These are phyloP conservation scores for Sitophilus oryzae DNA, from an alignment of 1,140 invertebrate genomes.

Conservation along the genomic window DNA sequence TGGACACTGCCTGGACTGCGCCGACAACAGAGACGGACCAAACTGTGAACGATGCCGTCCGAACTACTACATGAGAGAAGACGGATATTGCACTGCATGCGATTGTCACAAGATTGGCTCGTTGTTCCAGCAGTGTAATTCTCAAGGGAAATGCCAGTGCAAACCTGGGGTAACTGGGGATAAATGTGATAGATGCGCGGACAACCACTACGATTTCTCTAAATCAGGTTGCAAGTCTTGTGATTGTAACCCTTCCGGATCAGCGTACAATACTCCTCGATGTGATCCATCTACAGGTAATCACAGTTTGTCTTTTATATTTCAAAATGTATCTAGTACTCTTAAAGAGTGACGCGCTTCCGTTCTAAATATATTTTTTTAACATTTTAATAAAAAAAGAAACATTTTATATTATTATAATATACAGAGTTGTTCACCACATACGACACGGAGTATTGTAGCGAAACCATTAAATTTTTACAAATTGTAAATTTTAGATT, in stretches of 20 bases:
- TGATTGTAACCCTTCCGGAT: slow-evolving; percentile 77
- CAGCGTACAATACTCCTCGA: slow-evolving; percentile 68
- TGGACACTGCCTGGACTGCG: slow-evolving; percentile 94
- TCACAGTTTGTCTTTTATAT: too few species aligned
- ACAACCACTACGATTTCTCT: slow-evolving; percentile 88
- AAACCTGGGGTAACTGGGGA: slow-evolving; percentile 88
- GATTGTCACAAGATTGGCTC: slow-evolving; percentile 85
- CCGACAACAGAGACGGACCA: slow-evolving; percentile 85
- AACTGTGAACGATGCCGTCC: slow-evolving; percentile 92
- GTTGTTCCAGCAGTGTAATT: slow-evolving; percentile 84
- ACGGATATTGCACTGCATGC: slow-evolving; percentile 79
- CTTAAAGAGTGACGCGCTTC: too few species aligned
- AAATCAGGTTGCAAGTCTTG: slow-evolving; percentile 79
- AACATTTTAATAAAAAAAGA: too few species aligned
- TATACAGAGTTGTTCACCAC: too few species aligned
- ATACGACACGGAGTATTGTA: too few species aligned
- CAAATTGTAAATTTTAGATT: too few species aligned
- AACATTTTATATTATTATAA: too few species aligned
- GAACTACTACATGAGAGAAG: slow-evolving; percentile 78
- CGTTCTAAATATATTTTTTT: too few species aligned
- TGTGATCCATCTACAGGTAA: slow-evolving; percentile 76
- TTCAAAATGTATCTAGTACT: too few species aligned
- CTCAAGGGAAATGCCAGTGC: slow-evolving; percentile 87
- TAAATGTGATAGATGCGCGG: slow-evolving; percentile 83
- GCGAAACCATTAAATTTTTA: too few species aligned